Evolutionary conservation across 2,797 vertebrate species (phyloP).

Genomic region (Chaetodon trifasciatus): DNA sequence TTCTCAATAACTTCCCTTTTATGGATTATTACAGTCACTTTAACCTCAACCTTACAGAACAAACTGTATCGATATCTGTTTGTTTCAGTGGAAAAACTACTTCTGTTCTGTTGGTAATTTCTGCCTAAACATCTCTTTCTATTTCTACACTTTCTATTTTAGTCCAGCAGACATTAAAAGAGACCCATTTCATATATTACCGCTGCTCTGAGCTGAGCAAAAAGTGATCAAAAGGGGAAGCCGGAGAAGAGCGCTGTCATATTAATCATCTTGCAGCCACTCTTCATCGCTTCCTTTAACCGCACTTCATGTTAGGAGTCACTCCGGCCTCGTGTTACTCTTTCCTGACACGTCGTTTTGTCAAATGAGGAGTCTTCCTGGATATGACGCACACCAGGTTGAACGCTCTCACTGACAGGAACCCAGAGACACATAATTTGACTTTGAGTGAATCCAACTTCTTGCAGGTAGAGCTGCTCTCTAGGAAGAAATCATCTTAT

Average conservation of each 20-base stretch:
- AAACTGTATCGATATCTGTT: background rate
- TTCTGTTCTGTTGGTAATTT: background rate
- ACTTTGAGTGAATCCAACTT: background rate
- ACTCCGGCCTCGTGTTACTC: slow-evolving; percentile 48
- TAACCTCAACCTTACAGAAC: background rate
- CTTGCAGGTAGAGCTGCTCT: background rate
- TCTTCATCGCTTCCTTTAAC: slow-evolving; percentile 54
- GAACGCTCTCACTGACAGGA: slow-evolving; percentile 30
- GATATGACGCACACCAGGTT: slow-evolving; percentile 2
- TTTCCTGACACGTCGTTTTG: slow-evolving; percentile 43
- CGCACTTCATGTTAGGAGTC: slow-evolving; percentile 37
- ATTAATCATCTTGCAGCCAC: slow-evolving; percentile 53
- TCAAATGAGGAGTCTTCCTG: slow-evolving; percentile 45
- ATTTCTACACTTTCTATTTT: background rate
- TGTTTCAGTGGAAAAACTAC: too few relatives aligned
- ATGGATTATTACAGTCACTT: background rate
- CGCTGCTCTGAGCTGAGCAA: background rate
- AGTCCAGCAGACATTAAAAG: background rate
- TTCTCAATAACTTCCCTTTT: background rate
- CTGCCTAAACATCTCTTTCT: background rate
- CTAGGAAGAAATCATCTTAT: background rate
- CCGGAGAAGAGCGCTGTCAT: background rate
- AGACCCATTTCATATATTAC: background rate
- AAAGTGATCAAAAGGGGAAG: background rate
- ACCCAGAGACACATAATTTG: background rate